Conservation (phyloP, 2,888 invertebrate species). For the Nipponacmea schrenckii region DNA sequence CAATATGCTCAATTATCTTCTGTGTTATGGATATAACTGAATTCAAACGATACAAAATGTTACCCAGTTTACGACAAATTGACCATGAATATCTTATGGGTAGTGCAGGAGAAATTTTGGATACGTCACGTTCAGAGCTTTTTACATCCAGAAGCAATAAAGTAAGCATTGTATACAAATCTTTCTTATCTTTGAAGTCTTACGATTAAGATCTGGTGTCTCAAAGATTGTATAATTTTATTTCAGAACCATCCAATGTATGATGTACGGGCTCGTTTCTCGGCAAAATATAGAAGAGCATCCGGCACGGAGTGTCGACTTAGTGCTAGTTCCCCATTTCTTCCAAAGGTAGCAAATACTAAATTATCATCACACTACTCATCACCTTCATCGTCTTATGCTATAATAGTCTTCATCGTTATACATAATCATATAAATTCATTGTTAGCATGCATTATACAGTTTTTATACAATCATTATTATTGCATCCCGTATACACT, state of each 20-base stretch:
- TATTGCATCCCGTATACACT: too few species aligned
- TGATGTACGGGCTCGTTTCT: slow-evolving; percentile 39
- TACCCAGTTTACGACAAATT: background rate
- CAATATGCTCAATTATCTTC: too few species aligned
- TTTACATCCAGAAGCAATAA: background rate
- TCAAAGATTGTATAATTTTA: too few species aligned
- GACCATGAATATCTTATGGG: slow-evolving; percentile 12
- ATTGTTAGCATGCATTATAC: background rate
- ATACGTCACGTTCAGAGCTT: background rate
- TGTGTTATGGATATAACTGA: background rate
- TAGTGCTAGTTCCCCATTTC: slow-evolving; percentile 53
- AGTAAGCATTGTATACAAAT: background rate
- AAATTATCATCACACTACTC: background rate
- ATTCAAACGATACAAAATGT: background rate
- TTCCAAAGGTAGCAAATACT: slow-evolving; percentile 42
- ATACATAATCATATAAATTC: too few species aligned
- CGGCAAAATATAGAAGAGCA: slow-evolving; percentile 50
- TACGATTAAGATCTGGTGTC: too few species aligned
- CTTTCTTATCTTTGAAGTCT: too few species aligned
- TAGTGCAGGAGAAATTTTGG: slow-evolving; percentile 18
- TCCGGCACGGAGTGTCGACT: slow-evolving; percentile 43
- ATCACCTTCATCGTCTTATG: too few species aligned
- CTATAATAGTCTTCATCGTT: background rate
- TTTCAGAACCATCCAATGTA: slow-evolving; percentile 14
- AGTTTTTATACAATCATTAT: too few species aligned